Conservation (phyloP, 2,888 invertebrate species). For the Petrophora chlorosata region DNA sequence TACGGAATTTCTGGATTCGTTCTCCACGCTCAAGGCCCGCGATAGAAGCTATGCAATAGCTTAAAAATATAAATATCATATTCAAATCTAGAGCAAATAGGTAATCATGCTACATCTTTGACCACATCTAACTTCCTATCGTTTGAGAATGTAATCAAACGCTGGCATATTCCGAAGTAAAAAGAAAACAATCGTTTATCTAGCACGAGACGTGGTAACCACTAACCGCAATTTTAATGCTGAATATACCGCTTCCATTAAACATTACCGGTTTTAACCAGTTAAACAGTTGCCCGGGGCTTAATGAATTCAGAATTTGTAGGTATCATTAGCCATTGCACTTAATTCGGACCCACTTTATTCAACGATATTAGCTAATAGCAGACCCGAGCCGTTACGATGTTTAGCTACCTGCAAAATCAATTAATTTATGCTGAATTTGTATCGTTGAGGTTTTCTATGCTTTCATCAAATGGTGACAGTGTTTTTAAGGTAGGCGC, state of each 20-base stretch:
- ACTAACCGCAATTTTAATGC: constrained; percentile 66
- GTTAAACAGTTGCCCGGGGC: constrained; percentile 59
- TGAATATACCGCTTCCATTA: constrained; percentile 67
- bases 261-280: constrained; percentile 54
- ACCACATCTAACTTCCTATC: no score
- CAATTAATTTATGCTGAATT: constrained; percentile 21
- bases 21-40: no score
- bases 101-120: no score
- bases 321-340: constrained; percentile 64
- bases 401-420: constrained; percentile 26
- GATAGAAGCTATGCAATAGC: no score
- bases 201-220: constrained; percentile 48
- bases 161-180: constrained; percentile 42
- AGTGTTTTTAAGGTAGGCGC: no score
- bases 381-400: constrained; percentile 18
- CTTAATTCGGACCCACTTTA: constrained; percentile 63
- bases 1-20: no score
- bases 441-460: constrained; percentile 16
- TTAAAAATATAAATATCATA: no score
- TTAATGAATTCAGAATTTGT: constrained; percentile 73
- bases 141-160: no score
- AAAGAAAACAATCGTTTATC: no score
- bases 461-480: no score
- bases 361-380: constrained; percentile 32
- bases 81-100: no score